These are phyloP conservation scores for Cotesia vestalis DNA, from an alignment of 1,140 invertebrate species.

Conservation along the genomic window DNA sequence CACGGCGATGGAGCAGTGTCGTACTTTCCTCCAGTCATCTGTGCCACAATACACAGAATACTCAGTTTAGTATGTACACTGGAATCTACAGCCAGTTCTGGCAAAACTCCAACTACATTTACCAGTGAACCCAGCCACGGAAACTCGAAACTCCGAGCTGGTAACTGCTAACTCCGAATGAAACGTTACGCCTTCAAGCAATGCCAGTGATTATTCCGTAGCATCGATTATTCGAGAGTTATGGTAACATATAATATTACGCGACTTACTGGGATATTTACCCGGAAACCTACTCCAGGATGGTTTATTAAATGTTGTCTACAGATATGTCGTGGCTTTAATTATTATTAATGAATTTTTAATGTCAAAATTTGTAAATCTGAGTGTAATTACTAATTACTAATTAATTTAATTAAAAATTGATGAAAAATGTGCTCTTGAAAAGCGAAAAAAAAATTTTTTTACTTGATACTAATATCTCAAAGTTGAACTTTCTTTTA, in stretches of 20 bases:
- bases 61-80: conserved; percentile 1
- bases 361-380: too few relatives aligned
- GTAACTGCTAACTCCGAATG: conserved; percentile 29
- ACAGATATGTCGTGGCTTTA: too few relatives aligned
- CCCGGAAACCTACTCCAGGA: background rate
- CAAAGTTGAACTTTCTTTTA: too few relatives aligned
- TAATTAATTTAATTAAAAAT: conserved; percentile 6
- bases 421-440: too few relatives aligned
- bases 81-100: conserved; percentile 26
- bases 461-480: too few relatives aligned
- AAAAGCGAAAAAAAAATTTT: too few relatives aligned
- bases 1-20: conserved; percentile 19
- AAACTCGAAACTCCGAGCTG: conserved; percentile 29
- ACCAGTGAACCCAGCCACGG: conserved; percentile 4
- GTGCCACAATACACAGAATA: too few relatives aligned
- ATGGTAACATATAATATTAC: conserved; percentile 5
- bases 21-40: too few relatives aligned
- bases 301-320: too few relatives aligned
- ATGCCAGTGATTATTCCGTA: conserved; percentile 25
- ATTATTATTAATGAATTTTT: too few relatives aligned
- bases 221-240: conserved; percentile 17
- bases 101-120: conserved; percentile 30
- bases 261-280: background rate
- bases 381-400: too few relatives aligned
- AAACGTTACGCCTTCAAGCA: conserved; percentile 31